Evolutionary conservation across 2,113 vertebrate species (phyloP).

Genomic region (Nanorana parkeri): DNA sequence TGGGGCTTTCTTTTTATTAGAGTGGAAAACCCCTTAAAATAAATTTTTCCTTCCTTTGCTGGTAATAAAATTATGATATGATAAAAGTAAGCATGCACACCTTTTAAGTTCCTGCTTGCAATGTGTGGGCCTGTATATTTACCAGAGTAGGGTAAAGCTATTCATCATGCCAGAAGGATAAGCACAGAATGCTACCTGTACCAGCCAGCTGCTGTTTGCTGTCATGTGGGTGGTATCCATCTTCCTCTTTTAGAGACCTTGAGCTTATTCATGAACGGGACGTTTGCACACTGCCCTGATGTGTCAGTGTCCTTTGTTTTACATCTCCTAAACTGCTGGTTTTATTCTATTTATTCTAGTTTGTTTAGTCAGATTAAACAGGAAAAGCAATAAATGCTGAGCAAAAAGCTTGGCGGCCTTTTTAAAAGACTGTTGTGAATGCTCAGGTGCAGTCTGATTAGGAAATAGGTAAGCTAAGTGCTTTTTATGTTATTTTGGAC

Average conservation of each 20-base stretch:
- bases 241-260: conserved; percentile 27
- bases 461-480: not conserved
- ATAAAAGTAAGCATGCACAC: not conserved
- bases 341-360: conserved; percentile 23
- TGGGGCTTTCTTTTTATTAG: too few species aligned
- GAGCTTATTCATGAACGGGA: not conserved
- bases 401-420: not conserved
- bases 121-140: conserved; percentile 12
- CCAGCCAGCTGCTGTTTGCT: conserved; percentile 53
- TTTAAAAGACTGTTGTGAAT: not conserved
- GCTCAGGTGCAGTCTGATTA: conserved; percentile 22
- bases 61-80: too few species aligned
- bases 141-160: not conserved
- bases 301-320: conserved; percentile 14
- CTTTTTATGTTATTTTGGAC: not conserved
- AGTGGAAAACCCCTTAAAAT: too few species aligned
- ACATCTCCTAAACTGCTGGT: conserved; percentile 28
- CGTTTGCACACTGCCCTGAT: conserved; percentile 2
- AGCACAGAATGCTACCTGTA: conserved; percentile 10
- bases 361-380: conserved; percentile 7
- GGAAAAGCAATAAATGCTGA: conserved; percentile 31
- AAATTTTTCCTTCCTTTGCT: too few species aligned
- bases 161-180: conserved; percentile 21
- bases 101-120: not conserved
- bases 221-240: conserved; percentile 18